Conservation (phyloP, 2,888 invertebrate species). For the Bruchidius siliquastri region DNA sequence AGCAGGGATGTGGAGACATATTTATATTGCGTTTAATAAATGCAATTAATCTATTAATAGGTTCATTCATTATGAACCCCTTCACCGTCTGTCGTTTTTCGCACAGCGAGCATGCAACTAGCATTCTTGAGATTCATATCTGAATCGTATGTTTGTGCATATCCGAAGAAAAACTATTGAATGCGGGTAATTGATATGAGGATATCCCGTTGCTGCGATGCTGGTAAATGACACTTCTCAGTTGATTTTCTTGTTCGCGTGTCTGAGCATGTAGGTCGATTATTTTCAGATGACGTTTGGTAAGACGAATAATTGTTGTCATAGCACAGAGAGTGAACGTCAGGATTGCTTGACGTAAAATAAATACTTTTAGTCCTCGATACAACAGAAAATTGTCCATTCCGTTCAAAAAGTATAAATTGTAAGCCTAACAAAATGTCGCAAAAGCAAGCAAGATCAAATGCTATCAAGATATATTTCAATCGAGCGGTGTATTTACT, state of each 20-base stretch:
- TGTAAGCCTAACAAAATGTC: too few species aligned
- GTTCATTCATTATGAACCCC: not conserved
- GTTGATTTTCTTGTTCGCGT: slow-evolving; percentile 4
- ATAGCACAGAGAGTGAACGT: not conserved
- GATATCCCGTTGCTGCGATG: not conserved
- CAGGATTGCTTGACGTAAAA: too few species aligned
- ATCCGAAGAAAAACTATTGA: not conserved
- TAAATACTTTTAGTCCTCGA: not conserved
- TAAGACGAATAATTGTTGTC: not conserved
- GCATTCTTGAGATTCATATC: not conserved
- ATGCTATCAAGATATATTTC: too few species aligned
- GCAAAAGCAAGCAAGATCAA: too few species aligned
- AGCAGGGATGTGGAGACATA: not conserved
- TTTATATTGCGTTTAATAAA: not conserved
- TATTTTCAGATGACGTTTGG: not conserved
- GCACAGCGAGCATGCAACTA: not conserved
- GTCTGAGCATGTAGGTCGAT: slow-evolving; percentile 10
- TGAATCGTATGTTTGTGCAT: not conserved
- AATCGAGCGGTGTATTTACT: too few species aligned
- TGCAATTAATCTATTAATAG: not conserved
- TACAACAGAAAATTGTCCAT: not conserved
- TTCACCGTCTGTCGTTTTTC: not conserved
- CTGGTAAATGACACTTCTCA: not conserved
- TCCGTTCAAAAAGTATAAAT: too few species aligned
- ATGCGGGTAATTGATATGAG: not conserved